phyloP scores from a whole-genome alignment of 2,888 invertebrate species.

The Cerceris ruficornis region DNA sequence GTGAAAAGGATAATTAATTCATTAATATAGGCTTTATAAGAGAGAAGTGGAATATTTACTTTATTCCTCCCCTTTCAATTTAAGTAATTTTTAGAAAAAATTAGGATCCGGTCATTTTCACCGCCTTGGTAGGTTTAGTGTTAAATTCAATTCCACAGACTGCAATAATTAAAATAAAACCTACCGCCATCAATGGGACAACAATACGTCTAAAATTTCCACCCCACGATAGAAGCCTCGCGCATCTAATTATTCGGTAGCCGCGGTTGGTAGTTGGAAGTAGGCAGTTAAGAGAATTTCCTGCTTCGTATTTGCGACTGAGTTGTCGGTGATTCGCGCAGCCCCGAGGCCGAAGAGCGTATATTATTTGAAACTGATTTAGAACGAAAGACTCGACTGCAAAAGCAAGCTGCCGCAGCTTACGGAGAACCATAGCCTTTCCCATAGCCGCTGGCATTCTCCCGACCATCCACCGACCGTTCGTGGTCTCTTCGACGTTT shows the following conservation, averaged over 20 bases:
- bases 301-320: slow-evolving; percentile 11
- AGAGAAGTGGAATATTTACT: no score
- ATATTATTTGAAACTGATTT: slow-evolving; percentile 79
- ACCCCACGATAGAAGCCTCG: not conserved
- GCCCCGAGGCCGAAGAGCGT: slow-evolving; percentile 69
- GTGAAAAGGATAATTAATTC: no score
- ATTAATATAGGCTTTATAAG: no score
- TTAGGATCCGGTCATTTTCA: no score
- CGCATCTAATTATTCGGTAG: slow-evolving; percentile 12
- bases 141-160: no score
- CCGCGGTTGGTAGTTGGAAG: slow-evolving; percentile 23
- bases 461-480: slow-evolving; percentile 52
- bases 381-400: slow-evolving; percentile 80
- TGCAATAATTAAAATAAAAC: no score
- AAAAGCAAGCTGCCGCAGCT: slow-evolving; percentile 67
- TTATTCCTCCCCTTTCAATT: no score
- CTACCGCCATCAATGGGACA: no score
- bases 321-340: slow-evolving; percentile 13
- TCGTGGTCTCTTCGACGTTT: slow-evolving; percentile 60
- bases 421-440: slow-evolving; percentile 40
- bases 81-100: no score
- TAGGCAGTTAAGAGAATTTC: slow-evolving; percentile 44
- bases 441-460: slow-evolving; percentile 60
- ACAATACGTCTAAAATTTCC: no score
- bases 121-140: no score